Conservation (phyloP, 2,888 invertebrate species). For the Hypomecis atomaria region DNA sequence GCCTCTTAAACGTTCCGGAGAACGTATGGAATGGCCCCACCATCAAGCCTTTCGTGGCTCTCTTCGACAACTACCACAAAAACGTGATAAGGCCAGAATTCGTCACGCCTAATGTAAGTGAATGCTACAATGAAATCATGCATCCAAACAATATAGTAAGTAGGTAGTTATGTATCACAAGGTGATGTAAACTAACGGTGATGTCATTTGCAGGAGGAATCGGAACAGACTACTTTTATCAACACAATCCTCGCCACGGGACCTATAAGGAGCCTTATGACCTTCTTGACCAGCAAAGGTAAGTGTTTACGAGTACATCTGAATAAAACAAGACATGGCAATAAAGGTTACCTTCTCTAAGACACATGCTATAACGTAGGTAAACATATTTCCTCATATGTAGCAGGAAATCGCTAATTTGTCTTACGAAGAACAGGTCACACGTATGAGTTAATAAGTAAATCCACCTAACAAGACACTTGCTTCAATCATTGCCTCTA, state of each 20-base stretch:
- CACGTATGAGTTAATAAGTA: constrained; percentile 4
- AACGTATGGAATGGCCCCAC: constrained; percentile 87
- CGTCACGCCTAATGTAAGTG: constrained; percentile 83
- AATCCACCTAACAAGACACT: neutral
- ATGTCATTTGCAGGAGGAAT: constrained; percentile 84
- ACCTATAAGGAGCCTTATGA: constrained; percentile 88
- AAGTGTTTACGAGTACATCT: constrained; percentile 30
- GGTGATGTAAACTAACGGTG: constrained; percentile 57
- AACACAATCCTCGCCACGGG: constrained; percentile 88
- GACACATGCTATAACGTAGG: constrained; percentile 4
- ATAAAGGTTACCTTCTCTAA: neutral
- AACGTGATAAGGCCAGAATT: constrained; percentile 87
- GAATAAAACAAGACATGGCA: neutral
- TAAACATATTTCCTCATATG: constrained; percentile 14
- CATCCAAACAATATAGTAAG: constrained; percentile 38
- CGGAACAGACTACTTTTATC: constrained; percentile 88
- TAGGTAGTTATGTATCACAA: constrained; percentile 31
- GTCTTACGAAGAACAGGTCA: constrained; percentile 23
- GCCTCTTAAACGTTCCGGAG: constrained; percentile 87
- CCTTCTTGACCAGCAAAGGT: constrained; percentile 87
- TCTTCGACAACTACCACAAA: constrained; percentile 92
- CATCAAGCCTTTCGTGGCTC: constrained; percentile 86
- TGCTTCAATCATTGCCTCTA: neutral
- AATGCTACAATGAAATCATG: constrained; percentile 33
- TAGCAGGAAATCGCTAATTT: constrained; percentile 34